phyloP scores from a whole-genome alignment of 2,797 vertebrate species.

The Pangasius djambal region DNA sequence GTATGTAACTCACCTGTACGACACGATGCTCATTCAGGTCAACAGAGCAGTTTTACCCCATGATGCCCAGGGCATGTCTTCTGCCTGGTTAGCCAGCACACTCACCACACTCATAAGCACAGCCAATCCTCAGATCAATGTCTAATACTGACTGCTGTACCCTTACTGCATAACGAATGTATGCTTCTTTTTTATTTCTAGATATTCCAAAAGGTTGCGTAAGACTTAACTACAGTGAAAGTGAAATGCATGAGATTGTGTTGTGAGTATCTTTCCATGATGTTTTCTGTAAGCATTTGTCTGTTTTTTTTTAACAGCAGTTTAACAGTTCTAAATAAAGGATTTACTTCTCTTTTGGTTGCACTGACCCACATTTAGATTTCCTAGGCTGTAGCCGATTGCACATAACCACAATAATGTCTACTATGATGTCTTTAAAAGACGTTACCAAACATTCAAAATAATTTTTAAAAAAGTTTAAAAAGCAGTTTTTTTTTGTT shows the following conservation, averaged over 20 bases:
- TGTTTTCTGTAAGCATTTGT: constrained; percentile 17
- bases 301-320: neutral
- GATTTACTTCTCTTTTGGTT: constrained; percentile 10
- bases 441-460: no score
- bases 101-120: neutral
- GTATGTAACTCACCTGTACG: neutral
- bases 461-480: no score
- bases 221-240: neutral
- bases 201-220: constrained; percentile 61
- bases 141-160: neutral
- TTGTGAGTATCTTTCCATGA: constrained; percentile 22
- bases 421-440: no score
- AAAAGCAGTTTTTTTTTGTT: neutral
- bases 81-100: constrained; percentile 21
- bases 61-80: constrained; percentile 9
- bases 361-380: neutral
- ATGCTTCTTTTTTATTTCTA: constrained; percentile 57
- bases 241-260: constrained; percentile 35
- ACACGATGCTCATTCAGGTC: constrained; percentile 1
- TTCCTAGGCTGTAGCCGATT: neutral
- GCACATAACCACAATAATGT: neutral
- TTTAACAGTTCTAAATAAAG: constrained; percentile 34
- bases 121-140: neutral
- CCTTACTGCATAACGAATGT: constrained; percentile 60
- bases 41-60: neutral